Evolutionary conservation across 2,113 vertebrate species (phyloP), one percentile per base, ranked within the genome.

Genomic region (Megaleporinus macrocephalus): DNA sequence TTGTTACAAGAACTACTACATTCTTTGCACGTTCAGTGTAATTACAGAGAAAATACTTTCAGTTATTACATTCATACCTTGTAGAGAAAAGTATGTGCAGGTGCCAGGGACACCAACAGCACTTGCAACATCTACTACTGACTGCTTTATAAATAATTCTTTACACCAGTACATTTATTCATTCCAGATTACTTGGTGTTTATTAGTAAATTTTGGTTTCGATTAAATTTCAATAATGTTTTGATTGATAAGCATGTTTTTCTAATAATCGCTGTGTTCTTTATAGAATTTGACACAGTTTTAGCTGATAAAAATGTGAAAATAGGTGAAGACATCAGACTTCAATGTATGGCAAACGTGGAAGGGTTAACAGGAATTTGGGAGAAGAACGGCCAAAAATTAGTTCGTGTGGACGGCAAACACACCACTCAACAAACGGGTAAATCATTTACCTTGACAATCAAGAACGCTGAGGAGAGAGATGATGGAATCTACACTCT

Each of bases 401-500:
- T 75, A 22, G 0, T 1, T 20, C 76, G 80, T 55, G 63, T 74
- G 16, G 29, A 74, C 16, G 80, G 63, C 33, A 66, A 82, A 61
- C 62, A 69, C 26, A 5, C 0, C 10, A 14, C 59, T 7, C 9
- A 1, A 14, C 1, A 22, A 27, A 15, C 0, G 1, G 49, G 15
- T 9, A 55, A 2, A 55, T 24, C 2, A 15, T 68, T 27, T 16
- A 5, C 0, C 29, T 57, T 81, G 47, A 47, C 66, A 30, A 82
- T 82, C 44, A 6, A 0, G 5, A 68, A 76, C 0, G 49, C 33
- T 59, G 2, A 76, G 6, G 49, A 36, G 9, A 26, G 13, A 2
- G 80, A 82, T 57, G 72, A 82, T 47, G 80, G 80, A 4, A 36
- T 76, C 0, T 82, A 82, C 41, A 76, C 62, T 26, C 1, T 82